These are phyloP conservation scores for Athene noctua DNA, from an alignment of 2,113 vertebrate genomes.

Conservation along the genomic window DNA sequence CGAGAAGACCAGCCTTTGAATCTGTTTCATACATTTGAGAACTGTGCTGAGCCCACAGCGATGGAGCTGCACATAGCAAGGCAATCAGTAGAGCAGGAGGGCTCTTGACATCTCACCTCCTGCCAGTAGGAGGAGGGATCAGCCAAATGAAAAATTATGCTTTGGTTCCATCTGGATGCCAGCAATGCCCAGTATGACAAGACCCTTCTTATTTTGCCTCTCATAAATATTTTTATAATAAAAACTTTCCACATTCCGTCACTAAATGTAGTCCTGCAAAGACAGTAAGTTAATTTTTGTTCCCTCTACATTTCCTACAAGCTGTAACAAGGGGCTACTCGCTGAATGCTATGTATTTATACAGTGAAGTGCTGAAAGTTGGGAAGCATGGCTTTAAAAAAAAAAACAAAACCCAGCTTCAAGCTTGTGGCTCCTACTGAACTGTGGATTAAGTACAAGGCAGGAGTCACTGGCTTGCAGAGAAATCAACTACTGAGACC, in stretches of 20 bases:
- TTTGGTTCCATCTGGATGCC: background rate
- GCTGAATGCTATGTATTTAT: background rate
- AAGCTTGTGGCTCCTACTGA: background rate
- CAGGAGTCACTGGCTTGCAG: background rate
- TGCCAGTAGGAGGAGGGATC: background rate
- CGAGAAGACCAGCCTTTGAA: background rate
- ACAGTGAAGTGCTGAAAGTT: background rate
- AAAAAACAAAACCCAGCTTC: background rate
- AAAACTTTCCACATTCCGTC: background rate
- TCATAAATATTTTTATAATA: background rate
- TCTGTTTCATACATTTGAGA: background rate
- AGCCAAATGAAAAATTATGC: background rate
- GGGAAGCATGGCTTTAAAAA: background rate
- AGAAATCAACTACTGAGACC: background rate
- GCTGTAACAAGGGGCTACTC: background rate
- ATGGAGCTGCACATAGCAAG: background rate
- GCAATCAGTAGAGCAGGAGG: background rate
- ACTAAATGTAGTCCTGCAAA: background rate
- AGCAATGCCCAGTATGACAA: background rate
- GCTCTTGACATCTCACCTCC: background rate
- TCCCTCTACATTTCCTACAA: background rate
- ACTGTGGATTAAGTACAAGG: background rate
- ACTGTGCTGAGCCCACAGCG: background rate
- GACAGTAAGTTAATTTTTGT: background rate
- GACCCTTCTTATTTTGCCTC: background rate